Percentiles rank a stretch among this genome's conserved stretches.
Conservation (phyloP, 30 jellyfish, hydroid and myxozoan species). For the Aurelia aurita region DNA sequence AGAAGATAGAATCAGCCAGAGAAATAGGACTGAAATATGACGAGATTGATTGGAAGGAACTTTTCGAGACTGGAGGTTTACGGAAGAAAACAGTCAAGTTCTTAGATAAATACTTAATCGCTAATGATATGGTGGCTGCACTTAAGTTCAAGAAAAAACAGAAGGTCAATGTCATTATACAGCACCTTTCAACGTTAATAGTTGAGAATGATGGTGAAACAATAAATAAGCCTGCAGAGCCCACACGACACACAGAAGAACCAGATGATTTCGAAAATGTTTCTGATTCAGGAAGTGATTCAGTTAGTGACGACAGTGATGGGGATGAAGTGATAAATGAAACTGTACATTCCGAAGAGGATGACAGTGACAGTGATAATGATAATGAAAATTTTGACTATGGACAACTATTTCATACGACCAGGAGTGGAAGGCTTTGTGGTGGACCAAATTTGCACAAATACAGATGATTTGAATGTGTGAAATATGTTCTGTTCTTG, state of each 20-base stretch:
- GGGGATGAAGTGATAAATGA: conserved; percentile 13
- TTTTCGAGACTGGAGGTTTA: conserved; percentile 2
- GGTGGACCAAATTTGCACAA: conserved; percentile 39
- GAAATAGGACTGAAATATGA: conserved; percentile 12
- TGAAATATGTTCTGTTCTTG: conserved; percentile 4
- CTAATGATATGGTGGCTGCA: conserved; percentile 1
- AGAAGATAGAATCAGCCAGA: conserved; percentile 8
- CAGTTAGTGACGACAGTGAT: conserved; percentile 31
- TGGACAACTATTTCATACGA: conserved; percentile 17
- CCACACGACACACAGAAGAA: neutral
- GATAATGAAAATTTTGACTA: conserved; percentile 6
- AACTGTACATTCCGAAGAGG: conserved; percentile 31
- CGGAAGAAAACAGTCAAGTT: conserved; percentile 16
- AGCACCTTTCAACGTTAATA: conserved; percentile 16
- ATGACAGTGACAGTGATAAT: neutral
- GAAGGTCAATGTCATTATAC: conserved; percentile 14
- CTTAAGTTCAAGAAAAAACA: conserved; percentile 15
- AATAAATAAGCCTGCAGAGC: conserved; percentile 5
- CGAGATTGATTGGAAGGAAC: conserved; percentile 7
- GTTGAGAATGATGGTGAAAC: conserved; percentile 6
- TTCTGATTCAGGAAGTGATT: conserved; percentile 15
- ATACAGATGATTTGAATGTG: conserved; percentile 26
- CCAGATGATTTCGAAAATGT: conserved; percentile 4
- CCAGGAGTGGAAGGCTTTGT: conserved; percentile 23
- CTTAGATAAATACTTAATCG: conserved; percentile 5